Evolutionary conservation across 2,888 invertebrate species (phyloP).

Genomic region (Eulithis testata): DNA sequence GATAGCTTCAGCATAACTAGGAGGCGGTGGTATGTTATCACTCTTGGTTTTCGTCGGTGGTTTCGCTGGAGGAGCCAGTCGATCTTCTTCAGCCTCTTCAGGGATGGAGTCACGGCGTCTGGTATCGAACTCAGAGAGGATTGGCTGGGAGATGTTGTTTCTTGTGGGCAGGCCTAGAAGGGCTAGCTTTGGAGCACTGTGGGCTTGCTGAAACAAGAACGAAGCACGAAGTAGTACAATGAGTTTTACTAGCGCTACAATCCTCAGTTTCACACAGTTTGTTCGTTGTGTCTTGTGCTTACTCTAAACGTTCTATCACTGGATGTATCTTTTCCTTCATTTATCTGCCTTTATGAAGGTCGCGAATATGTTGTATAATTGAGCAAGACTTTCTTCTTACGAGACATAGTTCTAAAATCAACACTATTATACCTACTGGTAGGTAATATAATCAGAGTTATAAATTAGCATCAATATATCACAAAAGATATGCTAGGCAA

Average conservation of each 20-base stretch:
- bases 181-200: conserved; percentile 86
- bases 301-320: too few species aligned
- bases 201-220: conserved; percentile 76
- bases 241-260: too few species aligned
- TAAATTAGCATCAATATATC: conserved; percentile 67
- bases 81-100: conserved; percentile 84
- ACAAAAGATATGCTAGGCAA: conserved; percentile 52
- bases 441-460: conserved; percentile 51
- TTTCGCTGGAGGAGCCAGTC: conserved; percentile 58
- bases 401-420: conserved; percentile 11
- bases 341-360: too few species aligned
- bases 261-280: too few species aligned
- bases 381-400: conserved; percentile 5
- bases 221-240: background rate
- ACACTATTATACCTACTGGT: background rate
- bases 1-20: conserved; percentile 74
- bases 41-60: conserved; percentile 70
- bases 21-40: conserved; percentile 70
- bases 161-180: conserved; percentile 75
- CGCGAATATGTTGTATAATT: background rate
- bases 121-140: conserved; percentile 84
- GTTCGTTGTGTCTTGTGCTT: too few species aligned
- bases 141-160: conserved; percentile 86
- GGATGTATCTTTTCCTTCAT: too few species aligned
- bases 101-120: conserved; percentile 86